Conservation (phyloP, 2,797 vertebrate species). For the Trachurus trachurus region DNA sequence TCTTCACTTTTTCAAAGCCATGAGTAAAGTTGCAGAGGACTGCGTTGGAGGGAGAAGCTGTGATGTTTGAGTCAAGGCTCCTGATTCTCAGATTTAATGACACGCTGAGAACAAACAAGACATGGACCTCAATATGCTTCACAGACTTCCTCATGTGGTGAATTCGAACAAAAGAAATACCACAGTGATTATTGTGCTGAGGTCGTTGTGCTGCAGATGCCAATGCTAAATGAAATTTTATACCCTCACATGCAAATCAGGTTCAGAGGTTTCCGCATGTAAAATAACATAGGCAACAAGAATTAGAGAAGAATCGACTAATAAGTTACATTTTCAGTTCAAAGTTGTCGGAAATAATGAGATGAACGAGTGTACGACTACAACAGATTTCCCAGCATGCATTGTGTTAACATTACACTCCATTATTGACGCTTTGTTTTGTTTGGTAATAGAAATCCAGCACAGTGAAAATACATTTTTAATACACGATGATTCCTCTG, state of each 20-base stretch:
- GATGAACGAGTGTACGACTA: neutral
- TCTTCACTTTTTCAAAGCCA: neutral
- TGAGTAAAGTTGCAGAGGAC: neutral
- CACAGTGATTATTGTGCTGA: neutral
- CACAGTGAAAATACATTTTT: neutral
- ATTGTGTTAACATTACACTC: neutral
- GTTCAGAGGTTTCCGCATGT: neutral
- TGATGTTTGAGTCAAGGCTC: conserved; percentile 26
- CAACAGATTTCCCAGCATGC: neutral
- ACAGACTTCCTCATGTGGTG: neutral
- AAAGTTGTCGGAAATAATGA: neutral
- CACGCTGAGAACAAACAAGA: conserved; percentile 19
- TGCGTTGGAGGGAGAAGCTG: neutral
- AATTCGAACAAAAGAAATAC: neutral
- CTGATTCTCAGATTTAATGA: conserved; percentile 44
- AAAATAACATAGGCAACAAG: neutral
- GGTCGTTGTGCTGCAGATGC: neutral
- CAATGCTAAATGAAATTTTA: neutral
- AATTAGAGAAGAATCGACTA: neutral
- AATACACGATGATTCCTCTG: neutral
- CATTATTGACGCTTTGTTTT: neutral
- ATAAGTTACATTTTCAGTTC: neutral
- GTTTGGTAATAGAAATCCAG: neutral
- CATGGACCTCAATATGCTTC: neutral
- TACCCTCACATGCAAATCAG: neutral